Evolutionary conservation across 2,797 vertebrate genomes (phyloP), one percentile per base, ranked within the genome.

Genomic region (Phalanger gymnotis): DNA sequence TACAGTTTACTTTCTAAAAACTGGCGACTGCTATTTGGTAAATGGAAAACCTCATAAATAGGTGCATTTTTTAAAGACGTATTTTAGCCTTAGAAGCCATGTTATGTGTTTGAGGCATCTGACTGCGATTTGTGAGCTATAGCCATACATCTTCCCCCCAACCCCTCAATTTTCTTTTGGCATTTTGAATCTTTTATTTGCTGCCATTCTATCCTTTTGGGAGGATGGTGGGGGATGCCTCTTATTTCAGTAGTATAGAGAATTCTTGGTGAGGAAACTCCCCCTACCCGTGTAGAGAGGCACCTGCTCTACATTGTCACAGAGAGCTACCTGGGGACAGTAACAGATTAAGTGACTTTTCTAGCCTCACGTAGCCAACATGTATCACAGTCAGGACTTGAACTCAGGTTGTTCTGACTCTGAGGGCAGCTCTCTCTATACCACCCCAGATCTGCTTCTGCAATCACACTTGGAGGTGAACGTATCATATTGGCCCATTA

Each of bases 1-100:
- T 91, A 66, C 0, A 7, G 53, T 96, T 93, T 96, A 95, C 97
- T 95, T 98, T 98, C 97, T 95, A 53, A 97, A 97, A 98, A 92
- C 93, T 93, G 96, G 94, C 93, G 57, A n/a, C 5, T 0, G 13
- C 54, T 98, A 94, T 95, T 97, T 92, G 95, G 96, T 96, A 97
- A 96, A 98, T 92, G 94, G 90, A 97, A 97, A 25, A 81, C 58
- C 56, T 94, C 92, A 93, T 90, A 97, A 98, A 94, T 96, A 94
- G 96, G 97, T 95, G 28, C 53, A 22, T 95, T 97, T 22, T 19
- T 19, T 53, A 31, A 57, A 40, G 28, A 28, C 56, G 96, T 92
- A 94, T 54, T 98, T 91, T 98, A 93, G 93, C 97, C 96, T 90
- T 95, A 96, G 87, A 94, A 97, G 90, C 94, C n/a, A n/a, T 98